A percentile compares a stretch with the other conserved stretches of the same genome.
These are phyloP conservation scores for Oncorhynchus kisutch DNA, from an alignment of 2,113 vertebrate species.

Conservation along the genomic window DNA sequence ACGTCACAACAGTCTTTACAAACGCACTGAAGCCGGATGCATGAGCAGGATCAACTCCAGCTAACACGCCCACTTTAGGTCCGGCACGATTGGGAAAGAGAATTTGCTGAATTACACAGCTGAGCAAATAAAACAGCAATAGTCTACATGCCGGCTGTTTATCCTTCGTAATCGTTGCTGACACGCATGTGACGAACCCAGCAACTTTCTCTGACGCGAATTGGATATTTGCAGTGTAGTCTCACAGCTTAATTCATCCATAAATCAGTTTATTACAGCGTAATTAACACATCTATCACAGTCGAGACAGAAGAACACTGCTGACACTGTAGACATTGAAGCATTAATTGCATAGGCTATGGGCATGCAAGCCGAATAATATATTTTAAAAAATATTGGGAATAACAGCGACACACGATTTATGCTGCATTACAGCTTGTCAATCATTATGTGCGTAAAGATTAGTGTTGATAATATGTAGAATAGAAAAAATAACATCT, in stretches of 20 bases:
- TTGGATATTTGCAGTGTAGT: background rate
- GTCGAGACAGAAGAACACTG: background rate
- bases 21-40: constrained; percentile 2
- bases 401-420: background rate
- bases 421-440: too few relatives aligned
- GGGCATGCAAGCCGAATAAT: background rate
- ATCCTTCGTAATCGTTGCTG: background rate
- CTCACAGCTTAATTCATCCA: background rate
- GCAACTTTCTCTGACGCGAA: background rate
- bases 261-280: background rate
- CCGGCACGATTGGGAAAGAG: constrained; percentile 2
- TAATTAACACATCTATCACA: too few relatives aligned
- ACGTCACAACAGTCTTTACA: background rate
- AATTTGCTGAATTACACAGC: background rate
- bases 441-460: background rate
- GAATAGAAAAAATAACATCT: background rate
- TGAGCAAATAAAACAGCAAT: constrained; percentile 5
- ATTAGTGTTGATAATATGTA: background rate
- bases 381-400: background rate
- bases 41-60: constrained; percentile 3
- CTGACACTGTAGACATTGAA: background rate
- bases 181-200: background rate
- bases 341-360: background rate
- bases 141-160: background rate
- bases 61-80: constrained; percentile 2